These are phyloP conservation scores for Andrena dorsata DNA, from an alignment of 2,888 invertebrate species.

Conservation along the genomic window DNA sequence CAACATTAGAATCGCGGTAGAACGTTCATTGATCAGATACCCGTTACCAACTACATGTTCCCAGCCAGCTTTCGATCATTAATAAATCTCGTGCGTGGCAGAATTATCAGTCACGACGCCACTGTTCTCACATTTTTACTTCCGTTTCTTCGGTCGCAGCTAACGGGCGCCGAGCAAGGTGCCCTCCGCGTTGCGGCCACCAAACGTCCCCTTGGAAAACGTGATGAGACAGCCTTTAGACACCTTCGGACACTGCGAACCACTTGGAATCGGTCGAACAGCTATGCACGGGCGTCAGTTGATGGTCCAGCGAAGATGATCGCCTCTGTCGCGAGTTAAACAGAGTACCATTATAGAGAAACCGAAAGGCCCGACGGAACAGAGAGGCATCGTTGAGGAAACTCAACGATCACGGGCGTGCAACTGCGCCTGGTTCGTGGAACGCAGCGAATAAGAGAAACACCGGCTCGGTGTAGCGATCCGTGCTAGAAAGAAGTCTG, in stretches of 20 bases:
- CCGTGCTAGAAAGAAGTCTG: constrained; percentile 28
- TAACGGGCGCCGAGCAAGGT: constrained; percentile 14
- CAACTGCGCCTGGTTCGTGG: not conserved
- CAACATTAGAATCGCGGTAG: not conserved
- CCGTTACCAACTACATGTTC: constrained; percentile 33
- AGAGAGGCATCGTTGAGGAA: no score
- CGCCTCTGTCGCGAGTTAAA: no score
- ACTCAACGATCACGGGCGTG: not conserved
- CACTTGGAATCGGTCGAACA: not conserved
- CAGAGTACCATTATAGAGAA: no score
- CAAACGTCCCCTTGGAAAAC: not conserved
- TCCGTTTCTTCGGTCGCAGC: not conserved
- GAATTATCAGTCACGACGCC: constrained; percentile 22
- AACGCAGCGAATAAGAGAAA: not conserved
- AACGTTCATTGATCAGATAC: constrained; percentile 28
- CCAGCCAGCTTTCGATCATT: constrained; percentile 28
- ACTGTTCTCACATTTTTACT: constrained; percentile 24
- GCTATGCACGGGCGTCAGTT: no score
- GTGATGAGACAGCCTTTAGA: not conserved
- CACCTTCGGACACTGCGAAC: not conserved
- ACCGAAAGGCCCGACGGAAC: no score
- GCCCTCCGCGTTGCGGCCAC: not conserved
- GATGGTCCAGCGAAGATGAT: no score
- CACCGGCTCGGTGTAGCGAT: constrained; percentile 3
- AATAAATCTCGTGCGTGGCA: constrained; percentile 29